Percentiles rank a stretch among this genome's conserved stretches.
phyloP scores from a whole-genome alignment of 2,113 vertebrate genomes.

The Genyomyrus donnyi region DNA sequence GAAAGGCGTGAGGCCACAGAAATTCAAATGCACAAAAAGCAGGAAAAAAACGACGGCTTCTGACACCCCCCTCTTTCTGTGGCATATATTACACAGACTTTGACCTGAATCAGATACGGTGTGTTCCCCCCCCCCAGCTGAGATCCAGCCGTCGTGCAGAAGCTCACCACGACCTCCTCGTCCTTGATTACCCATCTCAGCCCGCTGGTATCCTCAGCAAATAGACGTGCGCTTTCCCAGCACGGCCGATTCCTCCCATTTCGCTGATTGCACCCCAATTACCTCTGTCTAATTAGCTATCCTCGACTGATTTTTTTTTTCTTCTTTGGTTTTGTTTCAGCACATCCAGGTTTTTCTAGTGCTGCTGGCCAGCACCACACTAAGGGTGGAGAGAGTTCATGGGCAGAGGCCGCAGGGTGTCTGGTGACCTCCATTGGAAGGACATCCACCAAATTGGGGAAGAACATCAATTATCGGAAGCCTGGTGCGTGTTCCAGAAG shows the following conservation, averaged over 20 bases:
- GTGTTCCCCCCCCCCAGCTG: not conserved
- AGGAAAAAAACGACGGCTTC: not conserved
- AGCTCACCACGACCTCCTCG: not conserved
- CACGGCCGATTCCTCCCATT: not conserved
- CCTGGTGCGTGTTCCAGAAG: not conserved
- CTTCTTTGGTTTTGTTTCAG: not conserved
- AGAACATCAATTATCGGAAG: not conserved
- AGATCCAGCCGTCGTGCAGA: not conserved
- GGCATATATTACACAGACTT: not conserved
- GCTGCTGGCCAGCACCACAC: not conserved
- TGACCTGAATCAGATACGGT: not conserved
- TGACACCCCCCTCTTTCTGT: not conserved
- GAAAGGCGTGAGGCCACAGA: not conserved
- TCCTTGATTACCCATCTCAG: not conserved
- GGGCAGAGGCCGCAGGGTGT: not conserved
- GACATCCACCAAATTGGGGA: not conserved
- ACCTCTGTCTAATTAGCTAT: not conserved
- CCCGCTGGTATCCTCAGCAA: not conserved
- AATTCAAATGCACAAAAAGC: not conserved
- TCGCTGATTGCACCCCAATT: constrained; percentile 4
- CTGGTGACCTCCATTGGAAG: not conserved
- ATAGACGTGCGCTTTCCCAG: not conserved
- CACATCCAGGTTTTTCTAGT: not conserved
- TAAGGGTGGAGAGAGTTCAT: not conserved
- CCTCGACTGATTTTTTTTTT: not conserved